Base-by-base conservation (phyloP, 2,888 invertebrate genomes). In the Melikaiella ostensackeni region DNA sequence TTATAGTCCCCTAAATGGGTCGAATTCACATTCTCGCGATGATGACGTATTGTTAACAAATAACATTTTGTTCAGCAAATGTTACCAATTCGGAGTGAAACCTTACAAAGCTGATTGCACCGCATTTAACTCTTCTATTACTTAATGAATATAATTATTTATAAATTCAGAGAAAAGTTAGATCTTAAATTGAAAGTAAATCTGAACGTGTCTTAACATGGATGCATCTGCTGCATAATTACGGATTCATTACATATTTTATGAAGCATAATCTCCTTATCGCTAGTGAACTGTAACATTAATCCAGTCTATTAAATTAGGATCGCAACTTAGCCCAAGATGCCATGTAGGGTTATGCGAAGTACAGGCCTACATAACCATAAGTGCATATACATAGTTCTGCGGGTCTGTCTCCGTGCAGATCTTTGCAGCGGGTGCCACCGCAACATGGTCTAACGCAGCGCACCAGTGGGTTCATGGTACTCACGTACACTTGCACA, bases 371-470 rank as follows among this genome's bases (percentile, higher is more conserved):
- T 84, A 83, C 82, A 81, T 83, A 83, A 84, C 82, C 83, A 79
- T 88, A 84, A 84, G 84, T 80, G 82, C 70, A 76, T 77, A 61
- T 82, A 84, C 82, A 83, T 79, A 78, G 70, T 62, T 80, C 77
- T 78, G 75, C 50, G 33, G 80, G 77, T 84, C 82, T 81, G 81
- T 83, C 82, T 80, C 85, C 84, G 85, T 85, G 85, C 84, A 79
- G 83, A 42, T 42, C 9, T 9, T n/a, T 75, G 81, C 86, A 87
- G 81, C 86, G 81, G 86, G 82, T 84, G 83, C 83, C 82, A 85
- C 87, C 87, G 84, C 88, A 88, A 88, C 88, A 88, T 78, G 85
- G 85, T 85, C 86, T 81, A 76, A 82, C 83, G 79, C 76, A 82
- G 80, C 79, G 81, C 80, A 83, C 84, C 84, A 83, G 82, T 84